A percentile compares a stretch with the other conserved stretches of the same genome.
Evolutionary conservation across 2,113 vertebrate genomes (phyloP).

Genomic region (Sterna hirundo): DNA sequence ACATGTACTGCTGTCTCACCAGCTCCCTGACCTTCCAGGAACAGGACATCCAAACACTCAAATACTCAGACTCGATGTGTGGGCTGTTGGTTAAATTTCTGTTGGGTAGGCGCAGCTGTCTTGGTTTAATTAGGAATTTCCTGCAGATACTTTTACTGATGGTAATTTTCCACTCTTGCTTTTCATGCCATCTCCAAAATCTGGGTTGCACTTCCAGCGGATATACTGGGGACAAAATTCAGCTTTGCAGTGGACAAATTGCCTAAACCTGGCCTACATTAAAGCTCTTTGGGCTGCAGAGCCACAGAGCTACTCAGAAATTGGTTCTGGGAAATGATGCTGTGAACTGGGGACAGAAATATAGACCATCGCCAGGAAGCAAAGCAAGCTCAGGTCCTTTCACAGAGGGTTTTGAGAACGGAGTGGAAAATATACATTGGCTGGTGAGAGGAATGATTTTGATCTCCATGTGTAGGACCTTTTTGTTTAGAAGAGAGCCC

Average conservation of each 20-base stretch:
- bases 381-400: not conserved
- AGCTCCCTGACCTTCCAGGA: not conserved
- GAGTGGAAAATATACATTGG: not conserved
- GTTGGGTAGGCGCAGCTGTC: not conserved
- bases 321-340: not conserved
- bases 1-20: not conserved
- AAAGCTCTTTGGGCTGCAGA: not conserved
- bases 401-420: not conserved
- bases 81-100: not conserved
- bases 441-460: not conserved
- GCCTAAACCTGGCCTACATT: not conserved
- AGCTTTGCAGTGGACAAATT: not conserved
- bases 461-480: rapidly evolving
- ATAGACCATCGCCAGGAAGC: not conserved
- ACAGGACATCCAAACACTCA: not conserved
- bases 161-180: not conserved
- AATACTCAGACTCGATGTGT: not conserved
- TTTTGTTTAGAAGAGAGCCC: not conserved
- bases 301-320: not conserved
- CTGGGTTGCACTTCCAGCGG: not conserved
- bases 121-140: not conserved
- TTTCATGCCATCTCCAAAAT: not conserved
- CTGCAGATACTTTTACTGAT: not conserved
- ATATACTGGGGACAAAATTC: not conserved
- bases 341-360: not conserved